These are phyloP conservation scores for Muricea muricata DNA, from an alignment of 92 coral and sea anemone species.

Conservation along the genomic window DNA sequence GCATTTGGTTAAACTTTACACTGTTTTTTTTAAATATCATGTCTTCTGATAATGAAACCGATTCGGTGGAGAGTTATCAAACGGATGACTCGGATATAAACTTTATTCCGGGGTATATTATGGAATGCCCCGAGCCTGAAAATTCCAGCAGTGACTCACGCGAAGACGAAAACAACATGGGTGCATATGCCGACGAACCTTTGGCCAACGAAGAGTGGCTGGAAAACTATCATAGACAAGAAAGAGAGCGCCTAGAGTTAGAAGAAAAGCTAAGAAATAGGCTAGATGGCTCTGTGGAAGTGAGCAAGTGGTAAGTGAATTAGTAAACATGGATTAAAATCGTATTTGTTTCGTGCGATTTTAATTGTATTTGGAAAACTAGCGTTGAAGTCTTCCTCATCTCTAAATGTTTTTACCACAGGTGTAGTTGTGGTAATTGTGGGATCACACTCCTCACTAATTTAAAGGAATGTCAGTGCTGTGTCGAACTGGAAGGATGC, in stretches of 20 bases:
- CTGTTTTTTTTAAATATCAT: too few relatives aligned
- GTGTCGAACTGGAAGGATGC: too few relatives aligned
- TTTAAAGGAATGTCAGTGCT: background rate
- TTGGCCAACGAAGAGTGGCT: conserved; percentile 59
- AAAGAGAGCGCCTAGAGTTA: conserved; percentile 38
- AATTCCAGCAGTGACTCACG: background rate
- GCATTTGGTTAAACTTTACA: too few relatives aligned
- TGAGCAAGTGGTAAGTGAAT: conserved; percentile 53
- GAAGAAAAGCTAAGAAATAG: conserved; percentile 41
- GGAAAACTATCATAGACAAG: conserved; percentile 26
- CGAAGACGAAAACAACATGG: conserved; percentile 2
- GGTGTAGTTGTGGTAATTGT: background rate
- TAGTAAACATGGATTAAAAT: background rate
- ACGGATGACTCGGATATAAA: too few relatives aligned
- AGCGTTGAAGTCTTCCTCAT: background rate
- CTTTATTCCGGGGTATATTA: conserved; percentile 12
- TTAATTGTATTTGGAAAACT: too few relatives aligned
- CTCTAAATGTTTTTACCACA: background rate
- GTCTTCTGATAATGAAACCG: too few relatives aligned
- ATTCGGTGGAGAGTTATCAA: too few relatives aligned
- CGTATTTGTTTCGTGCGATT: background rate
- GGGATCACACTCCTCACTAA: background rate
- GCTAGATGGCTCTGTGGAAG: conserved; percentile 32
- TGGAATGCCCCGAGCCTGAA: background rate
- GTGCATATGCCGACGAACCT: conserved; percentile 46